These are phyloP conservation scores for Drosophila tanythrix DNA, from an alignment of 2,888 invertebrate genomes.

Conservation along the genomic window DNA sequence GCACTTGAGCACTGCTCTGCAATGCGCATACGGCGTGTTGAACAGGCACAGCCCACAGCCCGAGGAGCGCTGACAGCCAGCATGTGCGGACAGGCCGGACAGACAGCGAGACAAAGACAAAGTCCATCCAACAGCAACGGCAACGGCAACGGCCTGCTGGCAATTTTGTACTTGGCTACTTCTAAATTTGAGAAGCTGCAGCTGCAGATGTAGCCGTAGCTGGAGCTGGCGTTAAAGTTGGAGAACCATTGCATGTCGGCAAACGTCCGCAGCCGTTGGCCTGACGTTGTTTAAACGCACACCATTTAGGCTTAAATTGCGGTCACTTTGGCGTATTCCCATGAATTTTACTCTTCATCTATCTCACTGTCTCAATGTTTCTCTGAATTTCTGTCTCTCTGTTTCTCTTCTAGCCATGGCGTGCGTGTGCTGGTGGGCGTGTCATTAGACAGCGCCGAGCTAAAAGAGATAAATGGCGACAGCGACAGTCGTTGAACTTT, in stretches of 20 bases:
- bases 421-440: slow-evolving; percentile 61
- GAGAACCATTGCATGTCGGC: slow-evolving; percentile 66
- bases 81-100: slow-evolving; percentile 46
- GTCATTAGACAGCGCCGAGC: slow-evolving; percentile 74
- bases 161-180: slow-evolving; percentile 67
- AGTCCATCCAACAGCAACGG: slow-evolving; percentile 6
- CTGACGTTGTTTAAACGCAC: slow-evolving; percentile 70
- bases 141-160: slow-evolving; percentile 41
- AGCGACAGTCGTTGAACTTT: slow-evolving; percentile 75
- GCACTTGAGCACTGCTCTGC: slow-evolving; percentile 49
- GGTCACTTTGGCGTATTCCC: slow-evolving; percentile 69
- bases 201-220: slow-evolving; percentile 21
- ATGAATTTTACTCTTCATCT: slow-evolving; percentile 58
- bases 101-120: slow-evolving; percentile 17
- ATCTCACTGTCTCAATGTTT: slow-evolving; percentile 9
- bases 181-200: slow-evolving; percentile 57
- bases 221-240: slow-evolving; percentile 2
- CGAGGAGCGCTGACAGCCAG: slow-evolving; percentile 71
- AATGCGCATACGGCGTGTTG: slow-evolving; percentile 70
- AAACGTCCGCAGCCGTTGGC: slow-evolving; percentile 53
- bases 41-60: slow-evolving; percentile 56
- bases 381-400: neutral
- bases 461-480: slow-evolving; percentile 78
- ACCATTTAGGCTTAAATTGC: slow-evolving; percentile 79
- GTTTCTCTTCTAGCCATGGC: neutral